phyloP scores from a whole-genome alignment of 2,113 vertebrate species.

The Pyxicephalus adspersus region DNA sequence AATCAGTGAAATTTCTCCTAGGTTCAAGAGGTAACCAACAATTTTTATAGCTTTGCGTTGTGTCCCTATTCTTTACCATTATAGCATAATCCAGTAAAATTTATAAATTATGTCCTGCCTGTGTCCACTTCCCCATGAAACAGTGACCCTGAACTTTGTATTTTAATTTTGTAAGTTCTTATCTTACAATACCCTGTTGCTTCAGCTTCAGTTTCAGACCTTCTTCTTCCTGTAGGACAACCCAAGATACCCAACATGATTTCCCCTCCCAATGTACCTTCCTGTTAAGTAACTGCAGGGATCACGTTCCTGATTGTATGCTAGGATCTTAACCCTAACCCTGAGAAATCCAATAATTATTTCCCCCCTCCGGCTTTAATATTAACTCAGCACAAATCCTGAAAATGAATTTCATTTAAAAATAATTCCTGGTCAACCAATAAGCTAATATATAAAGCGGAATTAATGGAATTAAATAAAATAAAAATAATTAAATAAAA shows the following conservation, averaged over 20 bases:
- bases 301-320: slow-evolving; percentile 8
- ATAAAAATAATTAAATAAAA: too few relatives aligned
- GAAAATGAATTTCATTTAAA: too few relatives aligned
- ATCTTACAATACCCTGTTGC: slow-evolving; percentile 27
- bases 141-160: slow-evolving; percentile 4
- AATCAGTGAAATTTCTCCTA: too few relatives aligned
- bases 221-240: slow-evolving; percentile 32
- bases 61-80: not conserved
- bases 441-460: too few relatives aligned
- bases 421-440: too few relatives aligned
- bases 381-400: too few relatives aligned
- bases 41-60: too few relatives aligned
- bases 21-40: too few relatives aligned
- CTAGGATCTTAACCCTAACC: not conserved
- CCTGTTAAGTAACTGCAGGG: not conserved
- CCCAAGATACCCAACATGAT: slow-evolving; percentile 16
- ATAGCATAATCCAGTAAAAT: not conserved
- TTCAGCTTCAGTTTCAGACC: not conserved
- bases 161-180: slow-evolving; percentile 34
- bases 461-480: too few relatives aligned
- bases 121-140: slow-evolving; percentile 15
- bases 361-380: too few relatives aligned
- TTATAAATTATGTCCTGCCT: not conserved
- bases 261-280: not conserved
- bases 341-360: not conserved